Evolutionary conservation across 2,113 vertebrate species (phyloP).

Genomic region (Accipiter virgatus): DNA sequence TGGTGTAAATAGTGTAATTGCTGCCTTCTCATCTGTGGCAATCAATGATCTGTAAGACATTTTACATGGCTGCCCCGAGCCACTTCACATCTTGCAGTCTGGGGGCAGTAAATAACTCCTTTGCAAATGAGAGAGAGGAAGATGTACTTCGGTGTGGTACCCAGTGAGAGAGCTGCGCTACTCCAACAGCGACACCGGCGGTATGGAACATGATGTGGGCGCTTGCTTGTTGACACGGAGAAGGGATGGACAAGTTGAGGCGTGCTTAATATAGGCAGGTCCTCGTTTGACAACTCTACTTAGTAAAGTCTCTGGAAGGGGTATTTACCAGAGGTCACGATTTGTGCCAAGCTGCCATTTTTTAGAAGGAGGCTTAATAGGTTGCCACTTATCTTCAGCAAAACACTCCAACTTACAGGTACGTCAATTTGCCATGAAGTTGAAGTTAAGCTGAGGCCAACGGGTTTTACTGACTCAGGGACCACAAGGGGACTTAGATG

Average conservation of each 20-base stretch:
- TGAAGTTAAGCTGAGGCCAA: neutral
- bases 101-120: neutral
- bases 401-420: neutral
- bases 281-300: neutral
- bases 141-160: neutral
- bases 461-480: neutral
- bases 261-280: neutral
- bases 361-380: neutral
- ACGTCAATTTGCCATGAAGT: neutral
- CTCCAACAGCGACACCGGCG: fast-evolving
- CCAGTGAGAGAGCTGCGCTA: neutral
- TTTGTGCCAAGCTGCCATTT: neutral
- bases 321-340: neutral
- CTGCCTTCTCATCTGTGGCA: conserved; percentile 45
- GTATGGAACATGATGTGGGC: fast-evolving
- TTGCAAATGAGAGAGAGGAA: neutral
- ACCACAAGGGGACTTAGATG: neutral
- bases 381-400: neutral
- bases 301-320: neutral
- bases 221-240: neutral
- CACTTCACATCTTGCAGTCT: neutral
- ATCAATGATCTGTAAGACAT: conserved; percentile 50
- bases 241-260: neutral
- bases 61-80: neutral
- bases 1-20: conserved; percentile 55